Evolutionary conservation across 2,888 invertebrate genomes (phyloP), one percentile per base, ranked within the genome.

Genomic region (Pandemis cinnamomeana): DNA sequence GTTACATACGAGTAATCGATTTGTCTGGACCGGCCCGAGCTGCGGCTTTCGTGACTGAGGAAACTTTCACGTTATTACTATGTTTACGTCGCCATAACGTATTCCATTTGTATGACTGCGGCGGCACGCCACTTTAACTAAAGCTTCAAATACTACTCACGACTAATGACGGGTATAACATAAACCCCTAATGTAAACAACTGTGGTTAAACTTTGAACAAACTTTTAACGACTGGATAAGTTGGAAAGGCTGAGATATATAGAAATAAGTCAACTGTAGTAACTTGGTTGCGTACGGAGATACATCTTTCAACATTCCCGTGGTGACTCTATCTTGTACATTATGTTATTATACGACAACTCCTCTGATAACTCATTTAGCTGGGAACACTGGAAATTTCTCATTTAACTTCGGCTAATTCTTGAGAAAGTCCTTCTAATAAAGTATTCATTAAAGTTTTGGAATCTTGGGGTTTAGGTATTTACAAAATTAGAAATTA

Each of bases 1-100:
- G 86, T 84, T 81, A 84, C 87, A 86, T 85, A 83, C 88, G 81
- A 84, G 84, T 82, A 88, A 92, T 92, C 92, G 92, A 91, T 92
- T 90, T 84, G 91, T 92, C 91, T 91, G 91, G 91, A 88, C 89
- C 79, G 78, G 84, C 77, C 77, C 80, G 80, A 78, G 79, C 75
- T 77, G 79, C 75, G 81, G 84, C 79, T 86, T 88, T 85, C 91
- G 90, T 91, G 91, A 90, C 89, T 86, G 78, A 78, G 82, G 78
- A 83, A 88, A 88, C 83, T 89, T 90, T 86, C 78, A 77, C 82
- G 80, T 87, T 89, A 88, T 86, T 87, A 87, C 87, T 83, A 85
- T 87, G 86, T 86, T 89, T 88, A 90, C 83, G 83, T 86, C 82
- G 84, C 84, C 82, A 87, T 88, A 86, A 88, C 85, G 85, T 83